A percentile compares a stretch with the other conserved stretches of the same genome.
These are phyloP conservation scores for Gorsachius magnificus DNA, from an alignment of 2,797 vertebrate species.

Conservation along the genomic window DNA sequence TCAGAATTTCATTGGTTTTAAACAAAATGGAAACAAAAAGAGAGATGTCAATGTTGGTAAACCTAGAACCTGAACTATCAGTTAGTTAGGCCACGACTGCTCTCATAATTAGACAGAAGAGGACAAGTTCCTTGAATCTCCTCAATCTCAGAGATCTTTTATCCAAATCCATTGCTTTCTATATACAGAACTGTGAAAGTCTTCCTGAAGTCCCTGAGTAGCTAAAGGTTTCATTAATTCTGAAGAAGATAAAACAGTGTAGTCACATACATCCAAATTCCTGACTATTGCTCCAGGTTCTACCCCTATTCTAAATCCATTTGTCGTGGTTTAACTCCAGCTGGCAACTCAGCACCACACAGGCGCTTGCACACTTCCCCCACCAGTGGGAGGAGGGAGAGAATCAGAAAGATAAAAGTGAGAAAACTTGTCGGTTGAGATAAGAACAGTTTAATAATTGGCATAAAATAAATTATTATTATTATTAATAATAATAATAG, in stretches of 20 bases:
- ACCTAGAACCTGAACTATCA: neutral
- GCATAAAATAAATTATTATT: too few relatives aligned
- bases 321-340: too few relatives aligned
- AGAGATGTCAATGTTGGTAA: neutral
- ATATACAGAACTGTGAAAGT: neutral
- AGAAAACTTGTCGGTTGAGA: too few relatives aligned
- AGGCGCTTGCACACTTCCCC: too few relatives aligned
- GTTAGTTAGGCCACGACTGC: neutral
- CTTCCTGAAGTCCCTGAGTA: neutral
- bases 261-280: neutral
- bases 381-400: too few relatives aligned
- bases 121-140: neutral
- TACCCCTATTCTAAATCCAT: neutral
- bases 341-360: too few relatives aligned
- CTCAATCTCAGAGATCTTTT: neutral
- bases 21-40: neutral
- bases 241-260: neutral
- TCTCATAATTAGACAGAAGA: neutral
- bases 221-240: neutral
- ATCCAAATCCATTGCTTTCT: neutral
- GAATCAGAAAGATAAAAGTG: too few relatives aligned
- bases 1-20: neutral
- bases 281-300: neutral
- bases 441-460: too few relatives aligned
- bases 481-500: too few relatives aligned